Base-by-base conservation (phyloP, 2,888 invertebrate species). In the Ephialtes manifestator region DNA sequence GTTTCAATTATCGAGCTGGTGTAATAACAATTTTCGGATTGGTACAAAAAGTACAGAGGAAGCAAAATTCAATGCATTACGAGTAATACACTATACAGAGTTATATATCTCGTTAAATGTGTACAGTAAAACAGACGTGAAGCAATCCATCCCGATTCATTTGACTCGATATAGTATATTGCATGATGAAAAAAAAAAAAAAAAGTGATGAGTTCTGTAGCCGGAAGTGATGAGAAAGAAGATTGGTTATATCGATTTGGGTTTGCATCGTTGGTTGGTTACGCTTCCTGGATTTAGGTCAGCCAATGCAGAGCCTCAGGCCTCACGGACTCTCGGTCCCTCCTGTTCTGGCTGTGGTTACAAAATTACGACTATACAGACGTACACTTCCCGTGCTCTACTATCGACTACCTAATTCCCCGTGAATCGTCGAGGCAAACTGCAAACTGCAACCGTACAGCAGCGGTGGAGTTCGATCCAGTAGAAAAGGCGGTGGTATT, bases 221-320 rank as follows among this genome's bases (percentile, higher is more conserved):
- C 65, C 39, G 65, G 35, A 43, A 68, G 39, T 10, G 51, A 75
- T 53, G 70, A 58, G 80, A 70, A 63, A 70, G 70, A 63, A 81
- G 43, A 75, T 81, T 70, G 75, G 35, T 63, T 81, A 39, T 68
- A 81, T 81, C 75, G 75, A 81, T 63, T 81, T 24, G 39, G 13
- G n/a, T n/a, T 63, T 35, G 39, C 35, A 67, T 51, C 48, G 74
- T 43, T 46, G 67, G 74, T 43, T 46, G 67, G 65, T 67, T 65
- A 67, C 35, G 39, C 20, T 51, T 18, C n/a, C 60, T 11, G n/a
- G 55, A 79, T 71, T 35, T 76, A 65, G 76, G 76, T 76, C 76
- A 76, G 65, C 39, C 51, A 8, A 8, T 48, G 51, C 35, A 51
- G 20, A 35, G 51, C 18, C 35, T n/a, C n/a, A 53, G 39, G 65